phyloP scores from a whole-genome alignment of 2,888 invertebrate genomes.

The Steinernema carpocapsae region DNA sequence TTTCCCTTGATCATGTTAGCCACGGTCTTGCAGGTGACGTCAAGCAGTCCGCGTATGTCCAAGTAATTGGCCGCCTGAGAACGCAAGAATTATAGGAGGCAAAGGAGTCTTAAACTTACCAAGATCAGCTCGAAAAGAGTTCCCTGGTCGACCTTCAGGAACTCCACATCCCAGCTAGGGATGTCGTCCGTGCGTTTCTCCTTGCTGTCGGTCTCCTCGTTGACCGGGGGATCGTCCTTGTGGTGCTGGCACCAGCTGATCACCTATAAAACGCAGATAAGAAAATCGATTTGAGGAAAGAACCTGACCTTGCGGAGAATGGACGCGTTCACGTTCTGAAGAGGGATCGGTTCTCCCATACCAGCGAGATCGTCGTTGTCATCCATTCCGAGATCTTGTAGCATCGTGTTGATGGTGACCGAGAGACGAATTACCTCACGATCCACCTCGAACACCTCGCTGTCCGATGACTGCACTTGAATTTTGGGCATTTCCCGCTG shows the following conservation, averaged over 20 bases:
- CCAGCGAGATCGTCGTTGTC: background rate
- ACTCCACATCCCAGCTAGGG: constrained; percentile 98
- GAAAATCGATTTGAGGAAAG: background rate
- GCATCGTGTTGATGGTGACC: constrained; percentile 96
- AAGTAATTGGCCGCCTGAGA: constrained; percentile 72
- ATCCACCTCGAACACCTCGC: constrained; percentile 92
- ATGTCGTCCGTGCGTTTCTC: constrained; percentile 99
- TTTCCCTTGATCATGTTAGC: constrained; percentile 75
- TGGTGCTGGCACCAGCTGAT: constrained; percentile 72
- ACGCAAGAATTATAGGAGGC: background rate
- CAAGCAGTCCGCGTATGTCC: constrained; percentile 76
- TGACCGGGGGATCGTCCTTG: constrained; percentile 84
- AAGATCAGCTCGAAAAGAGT: constrained; percentile 93
- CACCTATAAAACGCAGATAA: constrained; percentile 48
- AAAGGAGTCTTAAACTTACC: constrained; percentile 64
- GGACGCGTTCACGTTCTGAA: constrained; percentile 95
- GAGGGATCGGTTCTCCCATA: constrained; percentile 81
- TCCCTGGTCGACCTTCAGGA: constrained; percentile 95
- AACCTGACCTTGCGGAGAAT: constrained; percentile 83
- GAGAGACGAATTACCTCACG: constrained; percentile 96
- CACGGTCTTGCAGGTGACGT: constrained; percentile 90
- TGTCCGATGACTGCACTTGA: constrained; percentile 72
- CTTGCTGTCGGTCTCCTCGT: constrained; percentile 94
- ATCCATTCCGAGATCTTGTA: constrained; percentile 74
- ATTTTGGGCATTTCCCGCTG: constrained; percentile 41